Conservation (phyloP, 1,140 invertebrate genomes). For the Drosophila trapezifrons region DNA sequence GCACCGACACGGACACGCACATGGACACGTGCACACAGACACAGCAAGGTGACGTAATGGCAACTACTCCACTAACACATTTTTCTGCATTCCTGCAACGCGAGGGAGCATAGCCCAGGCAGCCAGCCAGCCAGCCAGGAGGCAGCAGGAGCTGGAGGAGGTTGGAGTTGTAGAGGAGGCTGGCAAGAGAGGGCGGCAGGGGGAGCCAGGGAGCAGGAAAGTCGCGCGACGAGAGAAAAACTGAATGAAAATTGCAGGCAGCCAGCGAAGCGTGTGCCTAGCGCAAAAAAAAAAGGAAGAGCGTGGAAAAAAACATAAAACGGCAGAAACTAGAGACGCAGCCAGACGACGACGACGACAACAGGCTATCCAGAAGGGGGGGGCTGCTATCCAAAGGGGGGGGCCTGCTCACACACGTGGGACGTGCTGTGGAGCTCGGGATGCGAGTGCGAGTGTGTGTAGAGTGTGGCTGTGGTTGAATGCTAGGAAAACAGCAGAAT, state of each 20-base stretch:
- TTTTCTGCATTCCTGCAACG: constrained; percentile 83
- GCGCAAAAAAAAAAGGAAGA: constrained; percentile 54
- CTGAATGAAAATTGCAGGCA: constrained; percentile 79
- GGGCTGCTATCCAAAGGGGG: neutral
- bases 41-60: constrained; percentile 81
- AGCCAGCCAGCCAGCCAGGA: constrained; percentile 7
- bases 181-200: neutral
- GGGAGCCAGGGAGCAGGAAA: constrained; percentile 10
- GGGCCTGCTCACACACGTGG: constrained; percentile 49
- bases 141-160: too few relatives aligned
- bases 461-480: constrained; percentile 18
- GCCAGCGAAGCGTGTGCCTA: constrained; percentile 69
- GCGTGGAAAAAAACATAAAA: constrained; percentile 29
- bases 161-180: too few relatives aligned
- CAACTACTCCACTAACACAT: constrained; percentile 84
- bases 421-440: constrained; percentile 38
- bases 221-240: constrained; percentile 65
- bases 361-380: neutral
- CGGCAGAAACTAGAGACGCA: constrained; percentile 52
- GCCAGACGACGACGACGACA: constrained; percentile 35
- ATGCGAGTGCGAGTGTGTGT: constrained; percentile 8
- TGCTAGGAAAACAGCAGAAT: constrained; percentile 45
- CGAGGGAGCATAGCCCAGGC: constrained; percentile 17
- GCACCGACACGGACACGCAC: constrained; percentile 29
- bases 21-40: constrained; percentile 34